Evolutionary conservation across 2,797 vertebrate species (phyloP).

Genomic region (Sparus aurata): DNA sequence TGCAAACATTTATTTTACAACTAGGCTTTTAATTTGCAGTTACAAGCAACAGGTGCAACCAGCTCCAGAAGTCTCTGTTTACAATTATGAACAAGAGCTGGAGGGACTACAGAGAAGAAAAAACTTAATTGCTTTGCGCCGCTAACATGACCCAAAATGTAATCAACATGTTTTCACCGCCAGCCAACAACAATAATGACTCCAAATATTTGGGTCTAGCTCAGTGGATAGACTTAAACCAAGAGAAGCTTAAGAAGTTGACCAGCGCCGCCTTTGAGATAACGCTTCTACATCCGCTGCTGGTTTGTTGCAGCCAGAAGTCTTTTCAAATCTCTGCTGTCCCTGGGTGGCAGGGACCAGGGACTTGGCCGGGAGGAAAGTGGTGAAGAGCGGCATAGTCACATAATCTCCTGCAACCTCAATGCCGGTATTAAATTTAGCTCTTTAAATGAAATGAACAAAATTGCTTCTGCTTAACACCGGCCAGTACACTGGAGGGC

Average conservation of each 20-base stretch:
- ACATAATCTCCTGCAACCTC: constrained; percentile 74
- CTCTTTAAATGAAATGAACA: constrained; percentile 72
- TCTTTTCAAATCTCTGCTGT: constrained; percentile 64
- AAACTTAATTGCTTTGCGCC: constrained; percentile 17
- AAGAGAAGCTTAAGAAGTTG: constrained; percentile 74
- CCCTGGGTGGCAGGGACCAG: constrained; percentile 51
- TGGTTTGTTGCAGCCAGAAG: constrained; percentile 59
- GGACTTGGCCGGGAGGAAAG: constrained; percentile 59
- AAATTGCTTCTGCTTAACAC: constrained; percentile 65
- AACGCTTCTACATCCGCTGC: constrained; percentile 62
- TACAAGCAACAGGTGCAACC: constrained; percentile 11
- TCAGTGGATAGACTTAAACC: constrained; percentile 68
- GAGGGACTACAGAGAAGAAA: constrained; percentile 1
- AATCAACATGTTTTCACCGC: constrained; percentile 59
- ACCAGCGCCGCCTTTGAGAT: constrained; percentile 77
- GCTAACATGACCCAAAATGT: constrained; percentile 52
- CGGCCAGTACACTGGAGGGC: constrained; percentile 53
- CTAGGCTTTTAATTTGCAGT: not conserved
- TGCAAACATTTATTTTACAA: not conserved
- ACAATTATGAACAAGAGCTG: constrained; percentile 26
- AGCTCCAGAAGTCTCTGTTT: constrained; percentile 11
- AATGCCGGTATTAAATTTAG: constrained; percentile 73
- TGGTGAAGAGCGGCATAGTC: constrained; percentile 46
- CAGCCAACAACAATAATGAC: constrained; percentile 52
- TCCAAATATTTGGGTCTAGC: constrained; percentile 62